Conservation (phyloP, 2,113 vertebrate genomes). For the Strigops habroptila region DNA sequence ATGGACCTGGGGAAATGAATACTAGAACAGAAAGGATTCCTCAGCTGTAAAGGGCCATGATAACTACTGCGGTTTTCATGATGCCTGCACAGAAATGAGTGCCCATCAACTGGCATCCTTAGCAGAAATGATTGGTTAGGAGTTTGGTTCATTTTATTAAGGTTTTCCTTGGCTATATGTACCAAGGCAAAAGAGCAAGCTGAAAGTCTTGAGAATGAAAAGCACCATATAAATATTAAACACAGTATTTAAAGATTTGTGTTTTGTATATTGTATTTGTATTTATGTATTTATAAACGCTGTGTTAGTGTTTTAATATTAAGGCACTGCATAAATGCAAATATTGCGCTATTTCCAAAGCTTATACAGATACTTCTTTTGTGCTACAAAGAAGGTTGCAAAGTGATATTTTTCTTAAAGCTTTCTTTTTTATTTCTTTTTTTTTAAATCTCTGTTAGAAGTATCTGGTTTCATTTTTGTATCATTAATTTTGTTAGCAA, state of each 20-base stretch:
- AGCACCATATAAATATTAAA: neutral
- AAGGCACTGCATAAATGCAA: neutral
- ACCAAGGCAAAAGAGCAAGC: neutral
- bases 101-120: neutral
- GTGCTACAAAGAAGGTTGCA: neutral
- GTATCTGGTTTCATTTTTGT: neutral
- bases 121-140: neutral
- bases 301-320: neutral
- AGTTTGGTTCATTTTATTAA: neutral
- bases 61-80: neutral
- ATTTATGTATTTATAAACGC: neutral
- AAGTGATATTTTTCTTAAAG: neutral
- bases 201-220: neutral
- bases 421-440: neutral
- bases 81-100: neutral
- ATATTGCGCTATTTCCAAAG: neutral
- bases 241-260: neutral
- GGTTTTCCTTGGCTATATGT: neutral
- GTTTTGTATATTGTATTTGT: neutral
- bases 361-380: neutral
- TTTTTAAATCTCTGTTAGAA: neutral
- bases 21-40: neutral
- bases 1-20: neutral
- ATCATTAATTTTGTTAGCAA: neutral
- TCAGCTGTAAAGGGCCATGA: neutral